Evolutionary conservation across 2,888 invertebrate species (phyloP).

Genomic region (Cacoxenus indagator): DNA sequence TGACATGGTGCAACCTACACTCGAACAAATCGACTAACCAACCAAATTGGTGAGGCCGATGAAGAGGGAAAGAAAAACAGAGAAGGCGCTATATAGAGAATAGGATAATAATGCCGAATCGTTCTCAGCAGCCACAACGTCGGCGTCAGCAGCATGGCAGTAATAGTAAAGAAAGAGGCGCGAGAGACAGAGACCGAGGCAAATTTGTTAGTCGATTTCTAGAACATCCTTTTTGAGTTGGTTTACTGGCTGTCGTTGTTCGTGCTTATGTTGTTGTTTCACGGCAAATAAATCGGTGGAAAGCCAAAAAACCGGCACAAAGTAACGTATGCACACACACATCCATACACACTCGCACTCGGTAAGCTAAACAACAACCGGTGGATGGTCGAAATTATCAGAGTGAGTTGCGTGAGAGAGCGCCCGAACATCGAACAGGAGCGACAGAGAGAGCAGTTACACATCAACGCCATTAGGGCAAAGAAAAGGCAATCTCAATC

Average conservation of each 20-base stretch:
- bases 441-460: constrained; percentile 1
- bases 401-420: constrained; percentile 32
- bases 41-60: too few species aligned
- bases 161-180: background rate
- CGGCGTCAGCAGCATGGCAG: too few species aligned
- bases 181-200: background rate
- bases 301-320: constrained; percentile 49
- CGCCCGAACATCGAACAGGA: background rate
- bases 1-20: constrained; percentile 50
- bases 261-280: constrained; percentile 22
- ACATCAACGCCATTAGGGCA: too few species aligned
- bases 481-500: too few species aligned
- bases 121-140: too few species aligned
- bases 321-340: constrained; percentile 54
- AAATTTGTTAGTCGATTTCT: constrained; percentile 24
- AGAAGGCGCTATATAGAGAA: too few species aligned
- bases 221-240: constrained; percentile 49
- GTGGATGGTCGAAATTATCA: constrained; percentile 50
- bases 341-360: background rate
- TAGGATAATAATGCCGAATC: too few species aligned
- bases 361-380: constrained; percentile 35
- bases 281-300: background rate
- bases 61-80: too few species aligned
- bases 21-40: too few species aligned
- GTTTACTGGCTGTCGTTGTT: constrained; percentile 34